Percentiles rank a stretch among this genome's conserved stretches.
Evolutionary conservation across 1,140 invertebrate genomes (phyloP).

Genomic region (Coptotermes formosanus): DNA sequence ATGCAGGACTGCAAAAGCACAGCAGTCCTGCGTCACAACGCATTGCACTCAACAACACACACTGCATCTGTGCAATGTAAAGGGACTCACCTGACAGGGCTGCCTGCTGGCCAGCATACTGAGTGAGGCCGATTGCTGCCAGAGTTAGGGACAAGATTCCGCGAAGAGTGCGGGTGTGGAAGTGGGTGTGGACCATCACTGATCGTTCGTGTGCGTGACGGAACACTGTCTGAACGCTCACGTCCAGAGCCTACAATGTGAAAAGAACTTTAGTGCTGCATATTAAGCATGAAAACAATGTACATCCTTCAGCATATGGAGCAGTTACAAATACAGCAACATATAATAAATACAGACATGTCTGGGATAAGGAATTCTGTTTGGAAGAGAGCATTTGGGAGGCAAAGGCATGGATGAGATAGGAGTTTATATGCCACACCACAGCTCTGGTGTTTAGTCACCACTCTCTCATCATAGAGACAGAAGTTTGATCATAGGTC

Average conservation of each 20-base stretch:
- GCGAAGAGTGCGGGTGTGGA: slow-evolving; percentile 2
- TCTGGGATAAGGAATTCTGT: not conserved
- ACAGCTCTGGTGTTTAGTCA: no score
- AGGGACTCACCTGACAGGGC: slow-evolving; percentile 52
- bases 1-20: slow-evolving; percentile 43
- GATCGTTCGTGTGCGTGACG: slow-evolving; percentile 62
- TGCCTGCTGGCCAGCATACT: slow-evolving; percentile 57
- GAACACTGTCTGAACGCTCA: slow-evolving; percentile 77
- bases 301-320: not conserved
- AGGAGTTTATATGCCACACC: no score
- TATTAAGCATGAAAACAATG: not conserved
- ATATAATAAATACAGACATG: not conserved
- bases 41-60: no score
- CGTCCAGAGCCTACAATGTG: slow-evolving; percentile 50
- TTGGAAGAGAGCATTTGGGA: no score
- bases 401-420: no score
- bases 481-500: no score
- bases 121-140: slow-evolving; percentile 53
- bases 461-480: no score
- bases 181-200: slow-evolving; percentile 52
- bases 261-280: slow-evolving; percentile 25
- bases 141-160: not conserved
- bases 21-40: not conserved
- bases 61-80: no score
- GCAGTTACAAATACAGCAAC: not conserved